phyloP scores from a whole-genome alignment of 2,797 vertebrate genomes.

The Hydrophis major region DNA sequence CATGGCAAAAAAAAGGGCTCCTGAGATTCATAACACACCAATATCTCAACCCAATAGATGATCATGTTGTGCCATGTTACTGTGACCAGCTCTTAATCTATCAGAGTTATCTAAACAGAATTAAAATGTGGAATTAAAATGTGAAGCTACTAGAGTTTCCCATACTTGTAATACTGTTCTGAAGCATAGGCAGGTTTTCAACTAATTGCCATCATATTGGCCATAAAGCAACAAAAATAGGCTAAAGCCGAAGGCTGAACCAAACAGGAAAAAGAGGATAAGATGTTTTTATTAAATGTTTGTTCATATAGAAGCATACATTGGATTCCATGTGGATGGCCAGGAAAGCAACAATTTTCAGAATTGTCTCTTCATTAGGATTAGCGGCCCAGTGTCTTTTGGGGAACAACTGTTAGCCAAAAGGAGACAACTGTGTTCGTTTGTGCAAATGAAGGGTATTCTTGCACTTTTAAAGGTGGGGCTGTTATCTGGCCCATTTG shows the following conservation, averaged over 20 bases:
- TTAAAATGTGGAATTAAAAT: neutral
- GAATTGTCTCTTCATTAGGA: slow-evolving; percentile 12
- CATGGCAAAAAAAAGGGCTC: neutral
- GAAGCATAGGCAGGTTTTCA: neutral
- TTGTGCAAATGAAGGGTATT: neutral
- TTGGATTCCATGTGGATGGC: slow-evolving; percentile 17
- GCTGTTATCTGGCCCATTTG: neutral
- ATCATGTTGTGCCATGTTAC: neutral
- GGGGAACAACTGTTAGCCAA: slow-evolving; percentile 12
- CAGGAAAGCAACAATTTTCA: slow-evolving; percentile 16
- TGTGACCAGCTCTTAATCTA: neutral
- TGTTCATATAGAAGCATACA: neutral
- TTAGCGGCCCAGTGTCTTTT: neutral
- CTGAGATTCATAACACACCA: neutral
- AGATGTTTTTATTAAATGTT: slow-evolving; percentile 18
- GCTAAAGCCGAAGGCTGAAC: neutral
- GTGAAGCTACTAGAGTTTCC: neutral
- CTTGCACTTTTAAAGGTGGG: neutral
- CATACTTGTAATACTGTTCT: neutral
- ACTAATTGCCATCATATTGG: neutral
- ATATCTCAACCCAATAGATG: neutral
- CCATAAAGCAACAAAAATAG: slow-evolving; percentile 1
- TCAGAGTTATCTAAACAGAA: neutral
- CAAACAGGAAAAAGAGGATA: neutral
- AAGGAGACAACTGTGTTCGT: slow-evolving; percentile 9